Evolutionary conservation across 30 jellyfish, hydroid and myxozoan genomes (phyloP), one percentile per base, ranked within the genome.

Genomic region (Cassiopea andromeda): DNA sequence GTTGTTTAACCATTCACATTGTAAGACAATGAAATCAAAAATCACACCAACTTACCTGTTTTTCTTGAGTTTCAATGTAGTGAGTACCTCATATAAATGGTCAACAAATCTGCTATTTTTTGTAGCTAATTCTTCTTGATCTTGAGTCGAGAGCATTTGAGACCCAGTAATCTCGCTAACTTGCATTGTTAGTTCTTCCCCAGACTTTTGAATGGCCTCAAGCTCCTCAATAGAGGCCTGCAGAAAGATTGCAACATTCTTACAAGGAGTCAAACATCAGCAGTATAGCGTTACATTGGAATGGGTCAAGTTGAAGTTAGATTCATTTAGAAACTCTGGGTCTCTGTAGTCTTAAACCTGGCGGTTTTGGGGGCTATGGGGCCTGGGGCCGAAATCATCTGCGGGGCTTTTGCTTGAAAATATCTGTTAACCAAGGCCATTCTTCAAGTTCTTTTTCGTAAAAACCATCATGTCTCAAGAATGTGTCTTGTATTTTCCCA

Each of bases 111-210:
- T 44, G 44, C 57, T 38, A 54, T 71, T 82, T 49, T 67, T 54
- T 16, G 43, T 59, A 57, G 75, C 67, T 60, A 90, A 14, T 46
- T 82, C 97, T 1, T 45, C 86, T 72, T 74, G 45, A 43, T 90
- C 97, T 17, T 61, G 60, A 0, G 15, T 75, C 10, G 80, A 64
- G 15, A 90, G 46, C 15, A 76, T 77, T 19, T 60, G 77, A 1
- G 82, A n/a, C 9, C 74, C 90, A n/a, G 82, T 64, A n/a, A 90
- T 50, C 46, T 90, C 97, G 50, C 46, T 73, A 1, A 82, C 82
- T 67, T 90, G 92, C 73, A 82, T 15, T 1, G 97, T 72, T 38
- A 90, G 9, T 54, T 90, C 92, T n/a, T 82, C 93, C 19, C 85
- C 90, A 15, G 77, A 68, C 72, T 83, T 90, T 46, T 90, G 97